These are phyloP conservation scores for Caenorhabditis briggsae DNA, from an alignment of 1,140 invertebrate species.

Conservation along the genomic window DNA sequence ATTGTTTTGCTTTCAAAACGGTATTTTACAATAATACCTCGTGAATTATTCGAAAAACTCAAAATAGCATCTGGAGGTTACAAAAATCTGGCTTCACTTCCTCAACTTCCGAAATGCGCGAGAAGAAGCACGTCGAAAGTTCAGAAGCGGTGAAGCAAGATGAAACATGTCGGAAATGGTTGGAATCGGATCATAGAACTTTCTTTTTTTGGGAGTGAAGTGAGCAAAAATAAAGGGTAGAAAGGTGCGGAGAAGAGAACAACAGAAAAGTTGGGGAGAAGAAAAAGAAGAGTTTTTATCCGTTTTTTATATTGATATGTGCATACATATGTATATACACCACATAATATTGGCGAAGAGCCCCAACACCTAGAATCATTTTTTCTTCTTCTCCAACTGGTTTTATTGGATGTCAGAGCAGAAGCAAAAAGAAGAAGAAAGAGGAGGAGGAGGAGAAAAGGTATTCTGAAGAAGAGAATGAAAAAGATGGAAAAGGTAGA, in stretches of 20 bases:
- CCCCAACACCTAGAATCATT: constrained; percentile 11
- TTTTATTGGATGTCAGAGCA: constrained; percentile 39
- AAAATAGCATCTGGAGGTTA: neutral
- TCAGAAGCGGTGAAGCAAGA: constrained; percentile 48
- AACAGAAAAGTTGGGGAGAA: neutral
- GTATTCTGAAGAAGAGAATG: neutral
- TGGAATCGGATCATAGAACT: constrained; percentile 42
- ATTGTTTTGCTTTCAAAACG: neutral
- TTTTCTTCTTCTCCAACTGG: constrained; percentile 1
- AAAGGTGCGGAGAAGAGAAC: constrained; percentile 41
- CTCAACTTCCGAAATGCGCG: constrained; percentile 43
- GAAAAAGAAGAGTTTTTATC: constrained; percentile 16
- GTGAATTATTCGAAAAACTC: neutral
- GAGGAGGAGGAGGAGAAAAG: neutral
- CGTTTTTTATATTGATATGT: constrained; percentile 54
- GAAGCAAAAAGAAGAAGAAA: neutral
- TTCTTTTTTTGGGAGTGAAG: neutral
- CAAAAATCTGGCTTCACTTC: neutral
- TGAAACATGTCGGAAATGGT: constrained; percentile 34
- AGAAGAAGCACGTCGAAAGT: constrained; percentile 41
- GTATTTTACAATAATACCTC: neutral
- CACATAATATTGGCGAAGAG: constrained; percentile 42
- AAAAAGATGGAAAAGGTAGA: constrained; percentile 26
- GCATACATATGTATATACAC: constrained; percentile 52
- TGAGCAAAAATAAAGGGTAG: neutral